These are phyloP conservation scores for Phalloptychus januarius DNA, from an alignment of 2,797 vertebrate species.

Conservation along the genomic window DNA sequence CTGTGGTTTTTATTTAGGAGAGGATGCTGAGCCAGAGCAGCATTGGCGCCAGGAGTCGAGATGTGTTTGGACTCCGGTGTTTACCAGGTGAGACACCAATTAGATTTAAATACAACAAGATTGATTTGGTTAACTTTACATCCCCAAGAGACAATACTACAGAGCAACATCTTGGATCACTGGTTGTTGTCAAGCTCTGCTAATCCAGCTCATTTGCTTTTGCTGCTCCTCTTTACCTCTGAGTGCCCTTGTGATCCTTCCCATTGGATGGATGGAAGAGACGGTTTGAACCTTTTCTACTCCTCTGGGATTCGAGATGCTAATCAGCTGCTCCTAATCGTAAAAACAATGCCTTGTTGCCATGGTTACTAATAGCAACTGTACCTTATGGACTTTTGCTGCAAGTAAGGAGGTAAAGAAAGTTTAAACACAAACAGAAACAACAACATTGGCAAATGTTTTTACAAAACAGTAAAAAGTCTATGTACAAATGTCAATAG, in stretches of 20 bases:
- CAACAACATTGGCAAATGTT: too few species aligned
- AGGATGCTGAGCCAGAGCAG: slow-evolving; percentile 81
- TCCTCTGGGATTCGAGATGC: neutral
- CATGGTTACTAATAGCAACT: too few species aligned
- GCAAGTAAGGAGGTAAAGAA: too few species aligned
- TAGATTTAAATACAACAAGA: neutral
- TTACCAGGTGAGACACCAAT: slow-evolving; percentile 75
- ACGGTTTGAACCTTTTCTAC: neutral
- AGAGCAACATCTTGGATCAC: neutral
- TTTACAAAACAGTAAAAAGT: too few species aligned
- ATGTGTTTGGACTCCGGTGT: slow-evolving; percentile 82
- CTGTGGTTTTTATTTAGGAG: slow-evolving; percentile 69
- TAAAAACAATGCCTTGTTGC: neutral
- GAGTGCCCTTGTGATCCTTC: neutral
- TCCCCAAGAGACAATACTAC: too few species aligned
- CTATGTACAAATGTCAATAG: too few species aligned
- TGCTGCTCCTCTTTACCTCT: neutral
- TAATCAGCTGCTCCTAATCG: neutral
- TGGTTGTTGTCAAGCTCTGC: neutral
- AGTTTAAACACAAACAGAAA: too few species aligned
- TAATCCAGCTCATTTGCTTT: neutral
- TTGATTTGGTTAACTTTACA: neutral
- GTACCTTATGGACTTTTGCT: too few species aligned
- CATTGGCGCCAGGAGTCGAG: slow-evolving; percentile 72
- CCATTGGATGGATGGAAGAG: neutral